Percentiles rank a stretch among this genome's conserved stretches.
These are phyloP conservation scores for Dryocosmus kuriphilus DNA, from an alignment of 2,888 invertebrate genomes.

Conservation along the genomic window DNA sequence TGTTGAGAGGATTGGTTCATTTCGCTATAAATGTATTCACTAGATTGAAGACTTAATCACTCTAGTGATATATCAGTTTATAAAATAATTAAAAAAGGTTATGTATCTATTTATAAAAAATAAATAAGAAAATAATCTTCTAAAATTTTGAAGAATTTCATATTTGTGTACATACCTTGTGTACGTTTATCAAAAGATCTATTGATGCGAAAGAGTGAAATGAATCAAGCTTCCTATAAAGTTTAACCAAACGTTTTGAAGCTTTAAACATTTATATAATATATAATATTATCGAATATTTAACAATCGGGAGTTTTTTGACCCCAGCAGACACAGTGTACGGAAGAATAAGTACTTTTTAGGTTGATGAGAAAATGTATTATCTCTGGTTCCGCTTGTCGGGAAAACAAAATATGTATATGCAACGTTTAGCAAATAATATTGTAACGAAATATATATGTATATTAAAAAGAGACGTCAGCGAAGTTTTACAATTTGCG, in stretches of 20 bases:
- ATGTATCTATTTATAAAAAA: not conserved
- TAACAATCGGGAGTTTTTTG: not conserved
- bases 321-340: not conserved
- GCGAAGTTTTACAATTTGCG: conserved; percentile 38
- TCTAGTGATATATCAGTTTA: not conserved
- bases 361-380: conserved; percentile 11
- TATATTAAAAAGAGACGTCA: conserved; percentile 12
- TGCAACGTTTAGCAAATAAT: conserved; percentile 17
- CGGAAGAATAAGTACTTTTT: conserved; percentile 15
- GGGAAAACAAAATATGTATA: conserved; percentile 16
- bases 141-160: not conserved
- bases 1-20: conserved; percentile 10
- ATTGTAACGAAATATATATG: conserved; percentile 27
- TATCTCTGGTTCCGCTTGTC: conserved; percentile 6
- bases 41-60: not conserved
- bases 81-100: not conserved
- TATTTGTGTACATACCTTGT: not conserved
- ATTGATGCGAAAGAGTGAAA: not conserved
- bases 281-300: conserved; percentile 4
- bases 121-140: not conserved
- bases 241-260: conserved; percentile 29
- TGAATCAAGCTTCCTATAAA: conserved; percentile 9
- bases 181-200: not conserved
- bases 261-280: conserved; percentile 14
- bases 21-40: not conserved